Conservation (phyloP, 2,797 vertebrate genomes). For the Acanthopagrus latus region DNA sequence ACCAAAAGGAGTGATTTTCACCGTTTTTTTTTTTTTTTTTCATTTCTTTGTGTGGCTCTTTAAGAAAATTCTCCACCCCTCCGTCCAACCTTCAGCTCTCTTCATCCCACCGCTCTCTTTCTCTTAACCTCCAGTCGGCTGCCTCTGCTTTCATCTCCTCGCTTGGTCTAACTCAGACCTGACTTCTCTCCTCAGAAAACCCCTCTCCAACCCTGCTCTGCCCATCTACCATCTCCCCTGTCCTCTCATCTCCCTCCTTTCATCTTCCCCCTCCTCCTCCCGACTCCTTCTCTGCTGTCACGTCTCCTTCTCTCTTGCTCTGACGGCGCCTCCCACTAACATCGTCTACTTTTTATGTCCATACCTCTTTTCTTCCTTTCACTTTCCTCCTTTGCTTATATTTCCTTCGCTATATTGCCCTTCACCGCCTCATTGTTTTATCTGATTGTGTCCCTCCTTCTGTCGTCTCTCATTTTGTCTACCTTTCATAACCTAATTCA, state of each 20-base stretch:
- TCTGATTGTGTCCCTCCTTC: not conserved
- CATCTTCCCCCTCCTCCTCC: constrained; percentile 43
- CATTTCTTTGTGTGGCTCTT: constrained; percentile 30
- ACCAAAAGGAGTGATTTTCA: constrained; percentile 31
- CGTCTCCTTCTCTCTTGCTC: constrained; percentile 18
- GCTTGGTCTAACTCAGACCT: constrained; percentile 47
- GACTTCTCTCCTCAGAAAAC: constrained; percentile 40
- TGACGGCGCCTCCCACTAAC: not conserved
- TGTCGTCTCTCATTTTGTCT: not conserved
- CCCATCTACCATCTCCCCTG: constrained; percentile 22
- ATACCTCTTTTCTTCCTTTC: not conserved
- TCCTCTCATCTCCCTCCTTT: constrained; percentile 43
- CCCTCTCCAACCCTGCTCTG: constrained; percentile 22
- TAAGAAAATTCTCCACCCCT: constrained; percentile 25
- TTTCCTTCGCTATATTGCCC: not conserved
- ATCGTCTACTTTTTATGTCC: constrained; percentile 10
- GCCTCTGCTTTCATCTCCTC: constrained; percentile 60
- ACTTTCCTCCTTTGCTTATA: not conserved
- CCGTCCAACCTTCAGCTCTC: constrained; percentile 46
- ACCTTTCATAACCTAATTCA: not conserved
- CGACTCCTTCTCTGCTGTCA: constrained; percentile 4
- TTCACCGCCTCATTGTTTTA: not conserved
- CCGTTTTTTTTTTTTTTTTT: constrained; percentile 21
- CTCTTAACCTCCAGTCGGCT: constrained; percentile 50
- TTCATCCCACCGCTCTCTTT: constrained; percentile 39